Conservation (phyloP, 1,140 invertebrate genomes). For the Ceratina australensis region DNA sequence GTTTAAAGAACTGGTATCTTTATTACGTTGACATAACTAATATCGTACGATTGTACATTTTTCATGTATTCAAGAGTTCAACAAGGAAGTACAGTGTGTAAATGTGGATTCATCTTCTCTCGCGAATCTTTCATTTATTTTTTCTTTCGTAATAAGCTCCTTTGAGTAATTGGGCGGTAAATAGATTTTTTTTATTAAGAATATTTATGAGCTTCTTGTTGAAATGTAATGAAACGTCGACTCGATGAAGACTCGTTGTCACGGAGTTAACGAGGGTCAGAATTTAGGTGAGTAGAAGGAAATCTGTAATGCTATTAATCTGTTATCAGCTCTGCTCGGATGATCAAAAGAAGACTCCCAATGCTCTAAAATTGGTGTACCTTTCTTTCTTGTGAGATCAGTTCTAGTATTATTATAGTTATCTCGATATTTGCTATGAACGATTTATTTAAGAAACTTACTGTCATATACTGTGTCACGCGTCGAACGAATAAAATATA, state of each 20-base stretch:
- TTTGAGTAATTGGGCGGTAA: neutral
- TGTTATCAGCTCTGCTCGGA: conserved; percentile 25
- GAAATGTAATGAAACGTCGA: neutral
- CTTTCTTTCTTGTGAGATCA: conserved; percentile 9
- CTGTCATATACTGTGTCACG: neutral
- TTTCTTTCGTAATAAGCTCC: conserved; percentile 14
- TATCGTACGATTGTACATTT: conserved; percentile 13
- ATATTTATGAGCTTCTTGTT: neutral
- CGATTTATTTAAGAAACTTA: conserved; percentile 1
- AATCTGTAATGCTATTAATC: conserved; percentile 23
- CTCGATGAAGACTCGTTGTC: neutral
- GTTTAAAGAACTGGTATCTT: conserved; percentile 9
- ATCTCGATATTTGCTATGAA: neutral
- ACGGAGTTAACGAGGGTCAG: neutral
- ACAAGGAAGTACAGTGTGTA: conserved; percentile 20
- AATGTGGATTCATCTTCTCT: conserved; percentile 5
- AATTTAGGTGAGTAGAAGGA: conserved; percentile 16
- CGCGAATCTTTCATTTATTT: neutral
- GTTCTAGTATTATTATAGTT: neutral
- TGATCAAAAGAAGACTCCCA: conserved; percentile 13
- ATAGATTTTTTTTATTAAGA: neutral
- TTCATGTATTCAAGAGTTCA: conserved; percentile 5
- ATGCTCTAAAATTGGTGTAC: neutral
- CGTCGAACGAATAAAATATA: conserved; percentile 16
- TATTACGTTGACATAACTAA: conserved; percentile 1